Conservation (phyloP, 2,797 vertebrate genomes). For the Molossus alvarezi region DNA sequence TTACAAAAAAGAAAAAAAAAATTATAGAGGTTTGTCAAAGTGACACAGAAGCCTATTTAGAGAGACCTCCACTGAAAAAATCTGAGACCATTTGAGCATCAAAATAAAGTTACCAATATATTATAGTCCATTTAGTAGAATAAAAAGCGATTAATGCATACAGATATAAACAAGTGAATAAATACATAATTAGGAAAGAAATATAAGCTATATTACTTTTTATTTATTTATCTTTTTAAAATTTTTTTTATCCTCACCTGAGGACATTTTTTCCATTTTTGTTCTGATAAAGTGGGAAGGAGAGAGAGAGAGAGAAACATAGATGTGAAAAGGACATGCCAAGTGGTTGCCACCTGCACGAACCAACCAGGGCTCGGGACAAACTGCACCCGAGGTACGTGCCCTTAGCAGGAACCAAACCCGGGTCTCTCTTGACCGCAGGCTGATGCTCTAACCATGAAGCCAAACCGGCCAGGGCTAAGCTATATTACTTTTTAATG, state of each 20-base stretch:
- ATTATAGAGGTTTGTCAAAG: neutral
- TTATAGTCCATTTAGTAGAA: neutral
- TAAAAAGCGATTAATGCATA: neutral
- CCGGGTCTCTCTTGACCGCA: too few species aligned
- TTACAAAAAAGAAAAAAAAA: neutral
- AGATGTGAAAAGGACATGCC: too few species aligned
- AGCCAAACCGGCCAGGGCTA: too few species aligned
- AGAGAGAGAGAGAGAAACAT: too few species aligned
- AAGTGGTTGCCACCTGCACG: too few species aligned
- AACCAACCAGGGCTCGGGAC: too few species aligned
- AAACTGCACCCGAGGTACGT: too few species aligned
- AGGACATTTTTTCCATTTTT: too few species aligned
- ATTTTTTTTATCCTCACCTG: too few species aligned
- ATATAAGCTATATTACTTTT: neutral
- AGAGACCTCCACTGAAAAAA: neutral
- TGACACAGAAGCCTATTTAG: neutral
- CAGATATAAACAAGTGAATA: neutral
- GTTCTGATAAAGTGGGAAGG: too few species aligned
- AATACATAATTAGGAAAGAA: neutral
- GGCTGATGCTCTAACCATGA: too few species aligned
- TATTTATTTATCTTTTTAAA: neutral
- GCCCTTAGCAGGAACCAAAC: too few species aligned
- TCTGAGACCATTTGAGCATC: neutral
- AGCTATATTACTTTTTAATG: neutral
- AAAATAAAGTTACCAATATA: neutral